phyloP scores from a whole-genome alignment of 2,888 invertebrate species.

The Ephialtes manifestator region DNA sequence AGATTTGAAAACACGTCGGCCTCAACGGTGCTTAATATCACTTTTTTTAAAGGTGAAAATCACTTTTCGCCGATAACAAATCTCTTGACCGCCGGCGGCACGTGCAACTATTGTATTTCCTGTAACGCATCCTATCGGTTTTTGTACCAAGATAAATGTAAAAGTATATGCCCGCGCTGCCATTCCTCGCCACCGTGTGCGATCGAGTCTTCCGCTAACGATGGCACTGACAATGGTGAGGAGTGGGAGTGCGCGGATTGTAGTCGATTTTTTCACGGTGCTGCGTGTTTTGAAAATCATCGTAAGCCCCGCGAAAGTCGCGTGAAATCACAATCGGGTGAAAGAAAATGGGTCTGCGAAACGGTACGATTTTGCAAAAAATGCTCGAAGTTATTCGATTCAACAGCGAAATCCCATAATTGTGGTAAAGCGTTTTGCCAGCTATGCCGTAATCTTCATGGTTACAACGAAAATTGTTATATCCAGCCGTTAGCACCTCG shows the following conservation, averaged over 20 bases:
- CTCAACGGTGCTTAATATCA: neutral
- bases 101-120: neutral
- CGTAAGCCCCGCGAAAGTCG: no score
- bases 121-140: no score
- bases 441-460: neutral
- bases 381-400: no score
- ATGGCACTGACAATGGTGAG: neutral
- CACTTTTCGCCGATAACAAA: constrained; percentile 11
- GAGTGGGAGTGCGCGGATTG: neutral
- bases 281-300: neutral
- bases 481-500: neutral
- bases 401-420: neutral
- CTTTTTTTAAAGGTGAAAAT: neutral
- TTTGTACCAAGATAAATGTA: no score
- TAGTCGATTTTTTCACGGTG: neutral
- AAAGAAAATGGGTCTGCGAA: no score
- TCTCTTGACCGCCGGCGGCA: constrained; percentile 9
- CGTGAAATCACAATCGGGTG: no score
- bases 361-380: no score
- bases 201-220: neutral
- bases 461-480: neutral
- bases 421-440: neutral
- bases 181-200: no score
- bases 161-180: no score
- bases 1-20: neutral